Evolutionary conservation across 2,888 invertebrate species (phyloP).

Genomic region (Cacoxenus indagator): DNA sequence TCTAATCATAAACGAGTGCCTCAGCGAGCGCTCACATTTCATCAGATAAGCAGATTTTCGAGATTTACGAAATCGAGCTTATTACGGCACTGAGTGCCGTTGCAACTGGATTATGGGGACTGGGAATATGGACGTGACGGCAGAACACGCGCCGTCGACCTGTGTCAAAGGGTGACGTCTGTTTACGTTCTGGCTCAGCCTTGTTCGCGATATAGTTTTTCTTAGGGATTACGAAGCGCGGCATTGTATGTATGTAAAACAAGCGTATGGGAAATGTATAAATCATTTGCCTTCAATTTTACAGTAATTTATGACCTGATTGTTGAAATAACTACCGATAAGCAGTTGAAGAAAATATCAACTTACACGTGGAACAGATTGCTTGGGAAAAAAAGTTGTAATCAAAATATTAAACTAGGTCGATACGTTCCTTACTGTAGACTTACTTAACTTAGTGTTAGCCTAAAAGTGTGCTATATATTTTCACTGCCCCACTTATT

Average conservation of each 20-base stretch:
- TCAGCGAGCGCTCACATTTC: conserved; percentile 60
- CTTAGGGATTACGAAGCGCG: background rate
- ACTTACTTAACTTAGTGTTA: too few species aligned
- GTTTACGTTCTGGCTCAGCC: conserved; percentile 56
- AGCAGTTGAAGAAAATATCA: conserved; percentile 48
- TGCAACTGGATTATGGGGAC: conserved; percentile 36
- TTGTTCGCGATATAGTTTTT: conserved; percentile 14
- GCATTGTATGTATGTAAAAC: background rate
- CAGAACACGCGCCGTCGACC: conserved; percentile 7
- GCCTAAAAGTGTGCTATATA: background rate
- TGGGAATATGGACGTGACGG: too few species aligned
- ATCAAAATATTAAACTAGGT: too few species aligned
- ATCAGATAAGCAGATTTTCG: conserved; percentile 65
- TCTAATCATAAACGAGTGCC: conserved; percentile 52
- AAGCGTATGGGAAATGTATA: conserved; percentile 48
- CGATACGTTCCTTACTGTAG: too few species aligned
- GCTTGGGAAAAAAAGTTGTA: conserved; percentile 3
- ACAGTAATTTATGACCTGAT: conserved; percentile 54
- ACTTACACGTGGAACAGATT: conserved; percentile 39
- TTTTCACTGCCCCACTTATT: background rate
- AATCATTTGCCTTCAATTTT: conserved; percentile 59
- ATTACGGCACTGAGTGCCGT: conserved; percentile 48
- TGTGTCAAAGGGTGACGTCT: conserved; percentile 37
- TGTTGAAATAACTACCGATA: conserved; percentile 41
- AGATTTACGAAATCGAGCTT: conserved; percentile 62